These are phyloP conservation scores for Dusona sp. DNA, from an alignment of 2,888 invertebrate species.

Conservation along the genomic window DNA sequence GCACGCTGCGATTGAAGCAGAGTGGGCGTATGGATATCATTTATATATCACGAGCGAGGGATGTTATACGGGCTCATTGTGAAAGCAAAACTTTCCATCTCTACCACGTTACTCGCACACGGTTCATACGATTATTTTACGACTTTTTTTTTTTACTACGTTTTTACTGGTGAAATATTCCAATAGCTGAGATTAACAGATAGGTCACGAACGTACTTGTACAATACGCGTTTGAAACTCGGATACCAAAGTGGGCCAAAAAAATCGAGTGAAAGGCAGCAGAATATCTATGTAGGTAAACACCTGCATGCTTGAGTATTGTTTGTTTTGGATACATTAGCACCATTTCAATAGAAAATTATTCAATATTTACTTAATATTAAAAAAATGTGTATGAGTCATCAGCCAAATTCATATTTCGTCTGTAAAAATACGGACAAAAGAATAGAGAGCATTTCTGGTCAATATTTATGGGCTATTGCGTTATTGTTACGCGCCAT, in stretches of 20 bases:
- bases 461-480: neutral
- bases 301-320: conserved; percentile 23
- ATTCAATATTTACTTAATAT: neutral
- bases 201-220: conserved; percentile 36
- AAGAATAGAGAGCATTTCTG: neutral
- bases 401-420: neutral
- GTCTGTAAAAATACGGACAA: neutral
- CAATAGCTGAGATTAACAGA: conserved; percentile 24
- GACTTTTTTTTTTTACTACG: neutral
- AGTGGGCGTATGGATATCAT: conserved; percentile 41
- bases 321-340: conserved; percentile 11
- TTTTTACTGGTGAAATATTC: conserved; percentile 6
- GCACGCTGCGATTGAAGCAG: conserved; percentile 25
- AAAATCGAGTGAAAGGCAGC: conserved; percentile 41
- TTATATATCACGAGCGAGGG: conserved; percentile 35
- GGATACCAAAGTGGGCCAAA: conserved; percentile 1
- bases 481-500: conserved; percentile 1
- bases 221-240: conserved; percentile 6
- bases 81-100: conserved; percentile 61
- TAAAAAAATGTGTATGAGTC: neutral
- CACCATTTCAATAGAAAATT: neutral
- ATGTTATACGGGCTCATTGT: conserved; percentile 68
- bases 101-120: conserved; percentile 18
- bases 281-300: conserved; percentile 33
- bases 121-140: neutral